phyloP scores from a whole-genome alignment of 2,888 invertebrate genomes.

The Tanytarsus gracilentus region DNA sequence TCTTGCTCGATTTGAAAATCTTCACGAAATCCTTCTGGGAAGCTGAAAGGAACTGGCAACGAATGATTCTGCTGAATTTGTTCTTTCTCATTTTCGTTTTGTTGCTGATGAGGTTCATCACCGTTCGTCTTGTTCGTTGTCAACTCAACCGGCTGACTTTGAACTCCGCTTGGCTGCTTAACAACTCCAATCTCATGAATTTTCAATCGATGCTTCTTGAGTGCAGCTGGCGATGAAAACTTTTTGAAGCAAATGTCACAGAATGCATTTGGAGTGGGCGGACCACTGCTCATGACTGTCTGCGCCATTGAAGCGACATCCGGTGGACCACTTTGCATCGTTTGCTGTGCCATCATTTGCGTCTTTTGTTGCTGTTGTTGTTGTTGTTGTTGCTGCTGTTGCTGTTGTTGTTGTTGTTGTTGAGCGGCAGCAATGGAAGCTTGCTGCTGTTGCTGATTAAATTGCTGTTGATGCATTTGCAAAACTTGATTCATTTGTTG shows the following conservation, averaged over 20 bases:
- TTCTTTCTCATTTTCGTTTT: slow-evolving; percentile 3
- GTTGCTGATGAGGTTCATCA: neutral
- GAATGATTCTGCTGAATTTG: neutral
- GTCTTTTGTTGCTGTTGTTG: slow-evolving; percentile 28
- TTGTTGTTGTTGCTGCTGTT: slow-evolving; percentile 32
- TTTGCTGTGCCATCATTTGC: slow-evolving; percentile 32
- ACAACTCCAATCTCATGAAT: slow-evolving; percentile 48
- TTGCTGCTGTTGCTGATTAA: slow-evolving; percentile 30
- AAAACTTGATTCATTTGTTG: slow-evolving; percentile 34
- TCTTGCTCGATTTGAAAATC: slow-evolving; percentile 44
- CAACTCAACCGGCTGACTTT: slow-evolving; percentile 12
- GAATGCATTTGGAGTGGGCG: slow-evolving; percentile 41
- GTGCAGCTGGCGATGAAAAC: slow-evolving; percentile 62
- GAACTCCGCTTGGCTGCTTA: neutral
- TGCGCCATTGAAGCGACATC: slow-evolving; percentile 27
- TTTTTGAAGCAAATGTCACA: slow-evolving; percentile 66
- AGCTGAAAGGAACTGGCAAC: slow-evolving; percentile 33
- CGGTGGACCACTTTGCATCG: too few species aligned
- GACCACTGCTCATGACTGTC: slow-evolving; percentile 31
- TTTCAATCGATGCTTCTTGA: slow-evolving; percentile 60
- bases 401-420: slow-evolving; percentile 28
- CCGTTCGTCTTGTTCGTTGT: slow-evolving; percentile 1
- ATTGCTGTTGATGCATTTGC: slow-evolving; percentile 37
- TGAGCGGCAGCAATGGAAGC: too few species aligned
- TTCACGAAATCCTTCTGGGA: slow-evolving; percentile 44